Conservation (phyloP, 2,888 invertebrate species). For the Epirrhoe alternata region DNA sequence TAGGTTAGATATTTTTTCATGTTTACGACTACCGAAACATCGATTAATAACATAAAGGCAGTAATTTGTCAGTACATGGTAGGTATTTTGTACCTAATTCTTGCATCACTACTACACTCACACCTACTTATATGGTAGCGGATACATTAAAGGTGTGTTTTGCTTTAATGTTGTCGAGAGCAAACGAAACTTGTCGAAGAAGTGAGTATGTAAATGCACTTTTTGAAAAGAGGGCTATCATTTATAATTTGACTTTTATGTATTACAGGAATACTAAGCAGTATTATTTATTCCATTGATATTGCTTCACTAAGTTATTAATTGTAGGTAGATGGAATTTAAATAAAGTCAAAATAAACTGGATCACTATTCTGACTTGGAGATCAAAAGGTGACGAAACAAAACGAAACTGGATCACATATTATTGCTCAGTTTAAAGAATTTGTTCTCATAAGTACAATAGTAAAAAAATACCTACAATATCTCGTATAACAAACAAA, state of each 20-base stretch:
- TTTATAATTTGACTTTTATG: constrained; percentile 1
- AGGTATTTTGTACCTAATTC: constrained; percentile 28
- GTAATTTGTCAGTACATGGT: constrained; percentile 50
- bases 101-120: constrained; percentile 15
- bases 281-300: neutral
- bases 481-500: too few relatives aligned
- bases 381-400: too few relatives aligned
- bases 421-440: too few relatives aligned
- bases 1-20: constrained; percentile 54
- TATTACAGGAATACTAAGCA: neutral
- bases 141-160: constrained; percentile 7
- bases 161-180: neutral
- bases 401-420: too few relatives aligned
- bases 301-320: neutral
- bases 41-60: constrained; percentile 55
- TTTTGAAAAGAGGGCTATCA: neutral
- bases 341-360: neutral
- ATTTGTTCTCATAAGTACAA: too few relatives aligned
- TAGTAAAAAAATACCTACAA: too few relatives aligned
- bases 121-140: constrained; percentile 27
- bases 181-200: constrained; percentile 5
- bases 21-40: constrained; percentile 59
- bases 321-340: neutral
- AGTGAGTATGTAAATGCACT: neutral
- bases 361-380: neutral